These are phyloP conservation scores for Miltochrista miniata DNA, from an alignment of 2,888 invertebrate species.

Conservation along the genomic window DNA sequence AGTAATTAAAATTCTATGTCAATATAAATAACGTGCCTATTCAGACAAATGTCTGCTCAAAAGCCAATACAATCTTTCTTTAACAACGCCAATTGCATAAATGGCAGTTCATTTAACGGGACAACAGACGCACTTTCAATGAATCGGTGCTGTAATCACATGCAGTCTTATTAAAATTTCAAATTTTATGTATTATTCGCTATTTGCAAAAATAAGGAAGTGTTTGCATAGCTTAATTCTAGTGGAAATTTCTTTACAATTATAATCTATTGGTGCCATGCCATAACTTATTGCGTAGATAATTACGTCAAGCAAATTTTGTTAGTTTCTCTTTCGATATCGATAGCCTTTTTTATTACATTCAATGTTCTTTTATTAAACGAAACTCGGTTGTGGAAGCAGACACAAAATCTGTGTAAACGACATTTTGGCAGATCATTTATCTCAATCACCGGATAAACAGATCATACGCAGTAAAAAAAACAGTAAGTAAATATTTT, in stretches of 20 bases:
- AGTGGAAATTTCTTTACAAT: not conserved
- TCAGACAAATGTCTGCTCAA: constrained; percentile 16
- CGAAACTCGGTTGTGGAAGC: too few relatives aligned
- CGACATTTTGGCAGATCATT: too few relatives aligned
- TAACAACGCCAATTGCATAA: constrained; percentile 30
- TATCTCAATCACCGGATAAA: too few relatives aligned
- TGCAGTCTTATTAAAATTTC: constrained; percentile 7
- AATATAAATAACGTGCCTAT: not conserved
- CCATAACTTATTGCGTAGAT: not conserved
- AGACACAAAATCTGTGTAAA: too few relatives aligned
- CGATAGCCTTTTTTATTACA: not conserved
- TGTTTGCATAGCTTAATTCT: not conserved
- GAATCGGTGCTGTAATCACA: constrained; percentile 18
- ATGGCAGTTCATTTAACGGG: constrained; percentile 32
- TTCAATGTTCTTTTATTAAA: not conserved
- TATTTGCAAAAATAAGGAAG: not conserved
- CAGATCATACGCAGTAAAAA: too few relatives aligned
- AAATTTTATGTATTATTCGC: not conserved
- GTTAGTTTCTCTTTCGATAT: not conserved
- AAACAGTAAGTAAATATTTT: too few relatives aligned
- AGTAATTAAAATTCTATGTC: not conserved
- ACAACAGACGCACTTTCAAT: constrained; percentile 16
- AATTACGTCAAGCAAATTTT: not conserved
- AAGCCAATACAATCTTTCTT: constrained; percentile 17
- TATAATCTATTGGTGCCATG: not conserved